Evolutionary conservation across 2,888 invertebrate genomes (phyloP), one percentile per base, ranked within the genome.

Genomic region (Apamea sordens): DNA sequence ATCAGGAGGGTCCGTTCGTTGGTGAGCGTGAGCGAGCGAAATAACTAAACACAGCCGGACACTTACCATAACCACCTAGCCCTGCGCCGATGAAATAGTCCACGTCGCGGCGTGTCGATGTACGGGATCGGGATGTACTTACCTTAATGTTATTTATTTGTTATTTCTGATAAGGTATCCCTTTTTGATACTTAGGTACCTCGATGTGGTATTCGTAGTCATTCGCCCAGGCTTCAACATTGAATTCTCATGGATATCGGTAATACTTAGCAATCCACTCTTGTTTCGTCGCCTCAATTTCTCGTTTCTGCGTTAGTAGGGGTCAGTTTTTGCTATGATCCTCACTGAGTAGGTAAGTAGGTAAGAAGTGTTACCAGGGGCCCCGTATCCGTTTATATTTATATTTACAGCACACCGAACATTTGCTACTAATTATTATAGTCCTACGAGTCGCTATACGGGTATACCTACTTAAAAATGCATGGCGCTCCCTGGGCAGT

Each of bases 1-100:
- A 80, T 72, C 53, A 56, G 79, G 24, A 18, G 44, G 36, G 28
- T 50, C 32, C 44, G 44, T 74, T 59, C 47, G 10, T 76, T 18
- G n/a, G 32, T 2, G 15, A 59, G 50, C 2, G 74, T 36, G 47
- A 65, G 28, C 13, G 28, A 78, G 78, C 18, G 32, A 77, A 77
- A 65, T 76, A n/a, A 56, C 28, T 53, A 18, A 77, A 44, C 44
- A 41, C 18, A 76, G 41, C 53, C 53, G 44, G 18, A 53, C 50
- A 21, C 7, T 47, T 47, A 18, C 50, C 50, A 18, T 6, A 50
- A 47, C 6, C 18, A 50, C 18, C 50, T 50, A 18, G 50, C 18
- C 61, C n/a, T n/a, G 59, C 59, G 28, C 28, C 61, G 28, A 61
- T 61, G 15, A 15, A 28, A 61, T 28, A 7, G 61, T 2, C 28